Conservation (phyloP, 2,113 vertebrate species). For the Falcunculus frontatus region DNA sequence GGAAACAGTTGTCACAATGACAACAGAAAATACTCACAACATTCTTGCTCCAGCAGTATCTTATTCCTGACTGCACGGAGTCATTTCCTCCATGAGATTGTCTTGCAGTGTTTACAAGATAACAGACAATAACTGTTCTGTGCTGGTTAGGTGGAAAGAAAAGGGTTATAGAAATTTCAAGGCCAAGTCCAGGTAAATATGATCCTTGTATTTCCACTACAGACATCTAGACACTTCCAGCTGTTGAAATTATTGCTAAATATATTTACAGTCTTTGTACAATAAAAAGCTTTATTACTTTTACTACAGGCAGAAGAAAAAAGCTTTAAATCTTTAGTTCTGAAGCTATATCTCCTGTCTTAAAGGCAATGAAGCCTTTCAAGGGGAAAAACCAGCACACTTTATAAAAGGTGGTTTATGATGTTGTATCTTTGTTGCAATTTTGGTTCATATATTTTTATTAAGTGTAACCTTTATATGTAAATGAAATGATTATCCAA, state of each 20-base stretch:
- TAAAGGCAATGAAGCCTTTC: conserved; percentile 71
- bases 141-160: not conserved
- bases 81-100: conserved; percentile 1
- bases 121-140: not conserved
- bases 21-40: not conserved
- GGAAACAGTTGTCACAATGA: not conserved
- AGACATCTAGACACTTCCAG: conserved; percentile 58
- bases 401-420: conserved; percentile 61
- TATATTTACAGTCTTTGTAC: conserved; percentile 72
- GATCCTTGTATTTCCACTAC: conserved; percentile 54
- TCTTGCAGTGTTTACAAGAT: conserved; percentile 14
- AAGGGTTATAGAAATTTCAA: conserved; percentile 40
- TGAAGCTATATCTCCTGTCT: conserved; percentile 66
- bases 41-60: not conserved
- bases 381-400: conserved; percentile 25
- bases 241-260: conserved; percentile 71
- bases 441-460: conserved; percentile 75
- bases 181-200: conserved; percentile 18
- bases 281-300: conserved; percentile 73
- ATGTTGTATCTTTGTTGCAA: conserved; percentile 54
- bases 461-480: conserved; percentile 67
- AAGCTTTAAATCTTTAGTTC: conserved; percentile 73
- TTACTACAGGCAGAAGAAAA: conserved; percentile 66
- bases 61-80: not conserved
- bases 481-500: conserved; percentile 74